phyloP scores from a whole-genome alignment of 1,140 invertebrate species.

The Cotesia vestalis region DNA sequence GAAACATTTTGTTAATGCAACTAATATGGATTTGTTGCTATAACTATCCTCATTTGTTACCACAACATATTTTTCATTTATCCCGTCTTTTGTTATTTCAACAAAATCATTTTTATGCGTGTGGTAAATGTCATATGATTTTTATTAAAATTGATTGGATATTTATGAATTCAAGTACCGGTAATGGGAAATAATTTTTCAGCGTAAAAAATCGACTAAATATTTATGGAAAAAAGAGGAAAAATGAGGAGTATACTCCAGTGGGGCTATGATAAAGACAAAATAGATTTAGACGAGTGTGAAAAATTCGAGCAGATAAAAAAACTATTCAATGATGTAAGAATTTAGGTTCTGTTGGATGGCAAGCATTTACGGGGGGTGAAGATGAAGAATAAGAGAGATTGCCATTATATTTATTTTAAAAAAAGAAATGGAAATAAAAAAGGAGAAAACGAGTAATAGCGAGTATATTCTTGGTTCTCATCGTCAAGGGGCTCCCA shows the following conservation, averaged over 20 bases:
- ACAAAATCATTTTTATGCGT: too few species aligned
- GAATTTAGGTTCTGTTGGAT: slow-evolving; percentile 26
- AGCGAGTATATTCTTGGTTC: slow-evolving; percentile 2
- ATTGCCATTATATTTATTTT: slow-evolving; percentile 33
- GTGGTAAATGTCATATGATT: too few species aligned
- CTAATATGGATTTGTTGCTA: too few species aligned
- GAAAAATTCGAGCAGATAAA: slow-evolving; percentile 6
- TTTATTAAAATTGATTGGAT: too few species aligned
- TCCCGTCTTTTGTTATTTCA: too few species aligned
- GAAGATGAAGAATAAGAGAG: slow-evolving; percentile 23
- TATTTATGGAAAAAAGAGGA: not conserved
- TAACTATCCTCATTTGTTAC: too few species aligned
- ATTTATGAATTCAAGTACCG: too few species aligned
- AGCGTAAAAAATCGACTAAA: not conserved
- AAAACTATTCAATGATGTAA: slow-evolving; percentile 34
- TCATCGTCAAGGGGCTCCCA: not conserved
- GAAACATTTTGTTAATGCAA: too few species aligned
- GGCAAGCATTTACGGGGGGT: slow-evolving; percentile 29
- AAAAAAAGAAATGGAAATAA: too few species aligned
- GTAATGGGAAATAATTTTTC: not conserved
- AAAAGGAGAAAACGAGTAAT: slow-evolving; percentile 16
- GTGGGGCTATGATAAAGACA: slow-evolving; percentile 8
- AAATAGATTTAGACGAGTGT: slow-evolving; percentile 4
- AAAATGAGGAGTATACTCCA: not conserved
- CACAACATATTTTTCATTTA: too few species aligned